Conservation (phyloP, 1,140 invertebrate species). For the Glossosoma conforme region DNA sequence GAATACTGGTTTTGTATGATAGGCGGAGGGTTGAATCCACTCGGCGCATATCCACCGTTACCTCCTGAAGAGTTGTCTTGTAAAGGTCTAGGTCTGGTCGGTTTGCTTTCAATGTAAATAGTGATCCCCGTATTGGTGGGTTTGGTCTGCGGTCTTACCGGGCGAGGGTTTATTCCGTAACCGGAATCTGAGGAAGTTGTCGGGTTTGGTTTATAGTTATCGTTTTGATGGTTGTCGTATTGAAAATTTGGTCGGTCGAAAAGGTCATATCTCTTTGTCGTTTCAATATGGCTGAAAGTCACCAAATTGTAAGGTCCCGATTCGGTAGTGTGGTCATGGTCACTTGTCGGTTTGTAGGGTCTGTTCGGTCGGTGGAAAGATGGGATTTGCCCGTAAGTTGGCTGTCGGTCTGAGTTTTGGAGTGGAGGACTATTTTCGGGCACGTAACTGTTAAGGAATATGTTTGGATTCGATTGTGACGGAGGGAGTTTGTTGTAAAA, state of each 20-base stretch:
- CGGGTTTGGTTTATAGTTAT: constrained; percentile 7
- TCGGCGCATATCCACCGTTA: constrained; percentile 15
- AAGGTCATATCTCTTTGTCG: constrained; percentile 31
- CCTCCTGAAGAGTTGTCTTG: neutral
- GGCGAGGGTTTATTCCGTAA: constrained; percentile 21
- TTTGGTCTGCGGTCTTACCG: constrained; percentile 10
- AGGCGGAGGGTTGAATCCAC: constrained; percentile 7
- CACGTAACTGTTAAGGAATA: too few relatives aligned
- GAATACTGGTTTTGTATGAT: constrained; percentile 2
- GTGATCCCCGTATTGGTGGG: constrained; percentile 27
- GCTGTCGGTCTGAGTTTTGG: constrained; percentile 12
- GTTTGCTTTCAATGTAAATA: constrained; percentile 28
- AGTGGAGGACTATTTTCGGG: too few relatives aligned
- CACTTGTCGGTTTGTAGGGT: constrained; percentile 23
- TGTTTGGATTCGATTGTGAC: too few relatives aligned
- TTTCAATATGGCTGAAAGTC: constrained; percentile 44
- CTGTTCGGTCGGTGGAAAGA: constrained; percentile 16
- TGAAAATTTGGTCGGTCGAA: constrained; percentile 13
- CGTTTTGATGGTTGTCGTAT: constrained; percentile 8
- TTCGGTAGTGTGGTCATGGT: constrained; percentile 34
- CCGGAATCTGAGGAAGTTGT: constrained; percentile 2
- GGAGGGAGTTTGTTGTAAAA: too few relatives aligned
- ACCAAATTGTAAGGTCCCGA: constrained; percentile 42
- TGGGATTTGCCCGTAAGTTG: constrained; percentile 9
- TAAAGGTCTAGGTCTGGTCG: constrained; percentile 14